These are phyloP conservation scores for Caranx ignobilis DNA, from an alignment of 2,113 vertebrate genomes.

Conservation along the genomic window DNA sequence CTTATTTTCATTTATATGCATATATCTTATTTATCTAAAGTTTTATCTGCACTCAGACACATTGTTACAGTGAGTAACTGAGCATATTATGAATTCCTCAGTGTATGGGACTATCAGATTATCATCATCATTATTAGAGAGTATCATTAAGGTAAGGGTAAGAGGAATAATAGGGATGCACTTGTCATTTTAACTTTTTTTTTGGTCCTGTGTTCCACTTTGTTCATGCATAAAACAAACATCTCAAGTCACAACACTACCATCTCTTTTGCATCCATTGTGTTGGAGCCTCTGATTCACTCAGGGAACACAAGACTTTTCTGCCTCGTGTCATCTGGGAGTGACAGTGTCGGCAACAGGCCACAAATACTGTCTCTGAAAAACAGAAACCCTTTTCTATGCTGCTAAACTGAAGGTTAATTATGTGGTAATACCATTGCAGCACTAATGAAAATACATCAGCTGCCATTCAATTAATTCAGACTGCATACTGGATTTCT, in stretches of 20 bases:
- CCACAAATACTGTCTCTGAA: not conserved
- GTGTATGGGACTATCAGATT: not conserved
- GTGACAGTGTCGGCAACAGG: not conserved
- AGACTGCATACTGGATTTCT: too few species aligned
- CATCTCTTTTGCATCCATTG: slow-evolving; percentile 17
- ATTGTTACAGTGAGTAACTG: slow-evolving; percentile 1
- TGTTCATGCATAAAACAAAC: slow-evolving; percentile 43
- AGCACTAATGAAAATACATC: too few species aligned
- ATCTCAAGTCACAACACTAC: slow-evolving; percentile 38
- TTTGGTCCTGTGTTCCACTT: slow-evolving; percentile 36
- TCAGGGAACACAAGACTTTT: not conserved
- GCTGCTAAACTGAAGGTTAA: too few species aligned
- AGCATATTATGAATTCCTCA: not conserved
- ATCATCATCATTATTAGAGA: too few species aligned
- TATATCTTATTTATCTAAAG: too few species aligned
- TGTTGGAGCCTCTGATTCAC: not conserved
- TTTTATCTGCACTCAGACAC: not conserved
- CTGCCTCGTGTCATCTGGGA: slow-evolving; percentile 40
- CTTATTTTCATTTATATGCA: not conserved
- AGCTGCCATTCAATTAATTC: too few species aligned
- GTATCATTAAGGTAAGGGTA: not conserved
- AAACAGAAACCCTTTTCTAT: not conserved
- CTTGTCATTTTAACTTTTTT: slow-evolving; percentile 31
- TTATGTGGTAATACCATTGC: too few species aligned
- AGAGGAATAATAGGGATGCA: slow-evolving; percentile 7